A percentile compares a stretch with the other conserved stretches of the same genome.
Evolutionary conservation across 2,797 vertebrate genomes (phyloP).

Genomic region (Scolopax bukidnonensis): DNA sequence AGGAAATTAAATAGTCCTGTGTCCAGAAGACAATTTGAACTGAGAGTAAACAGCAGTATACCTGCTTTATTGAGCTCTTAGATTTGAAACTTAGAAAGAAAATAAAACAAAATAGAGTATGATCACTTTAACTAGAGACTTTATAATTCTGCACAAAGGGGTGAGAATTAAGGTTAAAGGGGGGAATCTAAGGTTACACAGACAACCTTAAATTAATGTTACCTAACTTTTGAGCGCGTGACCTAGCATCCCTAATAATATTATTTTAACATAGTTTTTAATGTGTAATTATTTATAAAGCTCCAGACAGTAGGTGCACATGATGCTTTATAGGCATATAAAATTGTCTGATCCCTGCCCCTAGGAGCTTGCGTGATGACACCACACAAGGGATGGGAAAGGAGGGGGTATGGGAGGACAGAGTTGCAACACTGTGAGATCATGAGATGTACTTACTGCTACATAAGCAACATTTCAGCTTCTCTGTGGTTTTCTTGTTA

Average conservation of each 20-base stretch:
- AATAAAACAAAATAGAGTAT: neutral
- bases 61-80: neutral
- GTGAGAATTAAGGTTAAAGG: neutral
- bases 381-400: constrained; percentile 66
- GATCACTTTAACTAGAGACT: neutral
- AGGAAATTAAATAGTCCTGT: constrained; percentile 11
- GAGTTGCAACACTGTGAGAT: constrained; percentile 68
- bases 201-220: neutral
- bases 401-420: constrained; percentile 66
- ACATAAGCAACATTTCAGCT: constrained; percentile 70
- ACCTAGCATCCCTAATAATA: constrained; percentile 22
- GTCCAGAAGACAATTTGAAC: neutral
- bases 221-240: neutral
- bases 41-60: neutral
- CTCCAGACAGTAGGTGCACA: constrained; percentile 54
- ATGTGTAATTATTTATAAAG: constrained; percentile 61
- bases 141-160: neutral
- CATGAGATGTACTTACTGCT: constrained; percentile 67
- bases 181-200: neutral
- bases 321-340: constrained; percentile 39
- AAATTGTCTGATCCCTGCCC: constrained; percentile 61
- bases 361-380: constrained; percentile 60
- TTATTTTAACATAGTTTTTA: constrained; percentile 53
- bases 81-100: neutral
- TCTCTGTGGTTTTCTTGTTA: constrained; percentile 70